Percentiles rank a stretch among this genome's conserved stretches.
These are phyloP conservation scores for Atethmia centrago DNA, from an alignment of 2,888 invertebrate genomes.

Conservation along the genomic window DNA sequence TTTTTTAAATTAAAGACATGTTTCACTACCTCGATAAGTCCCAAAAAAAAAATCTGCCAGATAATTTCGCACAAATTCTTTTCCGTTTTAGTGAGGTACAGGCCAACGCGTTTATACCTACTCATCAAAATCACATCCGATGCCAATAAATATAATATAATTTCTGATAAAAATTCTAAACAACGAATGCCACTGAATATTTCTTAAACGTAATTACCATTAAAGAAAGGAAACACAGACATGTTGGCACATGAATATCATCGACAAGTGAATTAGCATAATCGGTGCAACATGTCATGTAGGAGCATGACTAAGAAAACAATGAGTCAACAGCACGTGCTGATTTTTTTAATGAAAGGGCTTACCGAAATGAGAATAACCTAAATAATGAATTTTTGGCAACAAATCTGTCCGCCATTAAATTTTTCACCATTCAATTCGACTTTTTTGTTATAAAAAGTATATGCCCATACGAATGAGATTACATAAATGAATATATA, in stretches of 20 bases:
- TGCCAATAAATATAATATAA: not conserved
- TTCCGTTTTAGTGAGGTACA: not conserved
- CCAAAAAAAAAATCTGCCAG: too few species aligned
- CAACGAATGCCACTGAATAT: slow-evolving; percentile 8
- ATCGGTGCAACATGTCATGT: slow-evolving; percentile 60
- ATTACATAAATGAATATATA: too few species aligned
- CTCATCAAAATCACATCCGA: not conserved
- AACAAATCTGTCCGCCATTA: not conserved
- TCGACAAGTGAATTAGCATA: slow-evolving; percentile 59
- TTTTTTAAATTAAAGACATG: not conserved
- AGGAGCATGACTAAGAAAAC: slow-evolving; percentile 49
- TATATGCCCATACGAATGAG: not conserved
- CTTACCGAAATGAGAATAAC: slow-evolving; percentile 16
- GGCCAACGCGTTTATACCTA: not conserved
- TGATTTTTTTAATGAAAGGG: slow-evolving; percentile 52
- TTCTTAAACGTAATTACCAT: slow-evolving; percentile 25
- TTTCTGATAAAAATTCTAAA: slow-evolving; percentile 7
- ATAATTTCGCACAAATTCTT: not conserved
- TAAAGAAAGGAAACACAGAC: slow-evolving; percentile 50
- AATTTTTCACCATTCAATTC: too few species aligned
- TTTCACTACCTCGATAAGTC: not conserved
- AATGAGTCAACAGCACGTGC: slow-evolving; percentile 56
- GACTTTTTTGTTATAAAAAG: not conserved
- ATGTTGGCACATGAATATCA: slow-evolving; percentile 53
- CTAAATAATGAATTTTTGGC: not conserved